phyloP scores from a whole-genome alignment of 2,888 invertebrate species.

The Colostygia pectinataria region DNA sequence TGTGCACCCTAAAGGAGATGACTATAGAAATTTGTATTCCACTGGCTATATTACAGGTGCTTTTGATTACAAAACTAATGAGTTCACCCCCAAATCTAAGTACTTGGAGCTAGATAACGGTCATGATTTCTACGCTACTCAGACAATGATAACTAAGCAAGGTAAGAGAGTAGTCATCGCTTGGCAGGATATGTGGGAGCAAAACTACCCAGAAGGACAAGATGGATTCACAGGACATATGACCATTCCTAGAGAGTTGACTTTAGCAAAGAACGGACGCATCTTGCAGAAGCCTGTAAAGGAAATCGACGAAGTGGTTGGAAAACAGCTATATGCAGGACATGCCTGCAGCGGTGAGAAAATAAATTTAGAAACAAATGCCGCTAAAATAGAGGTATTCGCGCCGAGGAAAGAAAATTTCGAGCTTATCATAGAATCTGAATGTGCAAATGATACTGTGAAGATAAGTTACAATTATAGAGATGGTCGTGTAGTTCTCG shows the following conservation, averaged over 20 bases:
- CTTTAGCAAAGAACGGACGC: conserved; percentile 42
- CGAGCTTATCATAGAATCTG: conserved; percentile 48
- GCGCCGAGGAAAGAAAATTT: conserved; percentile 41
- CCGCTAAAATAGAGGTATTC: conserved; percentile 53
- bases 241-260: conserved; percentile 62
- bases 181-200: conserved; percentile 76
- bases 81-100: conserved; percentile 49
- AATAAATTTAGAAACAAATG: conserved; percentile 45
- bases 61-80: conserved; percentile 56
- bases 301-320: conserved; percentile 42
- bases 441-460: conserved; percentile 38
- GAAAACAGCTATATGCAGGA: conserved; percentile 40
- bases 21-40: conserved; percentile 55
- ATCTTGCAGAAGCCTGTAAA: conserved; percentile 57
- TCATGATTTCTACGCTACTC: conserved; percentile 75
- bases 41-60: conserved; percentile 71
- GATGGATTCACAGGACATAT: conserved; percentile 70
- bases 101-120: conserved; percentile 65
- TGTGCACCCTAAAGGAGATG: conserved; percentile 40
- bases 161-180: conserved; percentile 60
- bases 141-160: conserved; percentile 52
- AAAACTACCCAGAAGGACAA: conserved; percentile 58
- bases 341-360: conserved; percentile 31
- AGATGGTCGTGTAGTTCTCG: conserved; percentile 48
- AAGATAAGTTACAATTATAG: conserved; percentile 47